Percentiles rank a stretch among this genome's conserved stretches.
These are phyloP conservation scores for Amaurobius ferox DNA, from an alignment of 2,888 invertebrate species.

Conservation along the genomic window DNA sequence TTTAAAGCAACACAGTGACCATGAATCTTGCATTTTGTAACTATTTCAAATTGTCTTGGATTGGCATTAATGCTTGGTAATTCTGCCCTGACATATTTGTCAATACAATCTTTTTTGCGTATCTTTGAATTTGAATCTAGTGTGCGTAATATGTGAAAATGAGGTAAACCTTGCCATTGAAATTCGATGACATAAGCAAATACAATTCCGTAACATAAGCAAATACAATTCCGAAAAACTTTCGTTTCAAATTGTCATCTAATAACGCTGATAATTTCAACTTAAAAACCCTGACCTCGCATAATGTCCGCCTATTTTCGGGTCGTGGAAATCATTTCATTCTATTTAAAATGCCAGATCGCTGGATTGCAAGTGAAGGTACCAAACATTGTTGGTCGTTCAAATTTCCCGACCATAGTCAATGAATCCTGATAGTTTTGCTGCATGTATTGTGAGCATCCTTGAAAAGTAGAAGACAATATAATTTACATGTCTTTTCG, in stretches of 20 bases:
- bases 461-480: slow-evolving; percentile 60
- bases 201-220: too few relatives aligned
- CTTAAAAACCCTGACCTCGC: slow-evolving; percentile 74
- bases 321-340: slow-evolving; percentile 72
- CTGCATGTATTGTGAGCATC: slow-evolving; percentile 76
- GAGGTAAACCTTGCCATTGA: slow-evolving; percentile 76
- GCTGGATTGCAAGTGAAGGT: slow-evolving; percentile 79
- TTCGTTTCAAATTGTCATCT: slow-evolving; percentile 70
- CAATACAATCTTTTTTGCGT: slow-evolving; percentile 74
- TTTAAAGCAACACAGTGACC: slow-evolving; percentile 73
- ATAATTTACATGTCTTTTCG: slow-evolving; percentile 14
- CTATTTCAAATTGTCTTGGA: slow-evolving; percentile 75
- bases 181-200: slow-evolving; percentile 75
- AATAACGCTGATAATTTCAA: slow-evolving; percentile 74
- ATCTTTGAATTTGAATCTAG: slow-evolving; percentile 69
- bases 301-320: slow-evolving; percentile 74
- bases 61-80: slow-evolving; percentile 76
- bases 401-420: slow-evolving; percentile 78
- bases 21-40: slow-evolving; percentile 77
- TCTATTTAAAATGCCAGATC: slow-evolving; percentile 76
- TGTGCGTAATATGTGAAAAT: slow-evolving; percentile 72
- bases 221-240: slow-evolving; percentile 73
- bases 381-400: slow-evolving; percentile 78
- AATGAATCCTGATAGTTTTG: slow-evolving; percentile 78
- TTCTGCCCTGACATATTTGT: slow-evolving; percentile 77